Percentiles rank a stretch among this genome's conserved stretches.
phyloP scores from a whole-genome alignment of 2,113 vertebrate genomes.

The Capreolus pygargus region DNA sequence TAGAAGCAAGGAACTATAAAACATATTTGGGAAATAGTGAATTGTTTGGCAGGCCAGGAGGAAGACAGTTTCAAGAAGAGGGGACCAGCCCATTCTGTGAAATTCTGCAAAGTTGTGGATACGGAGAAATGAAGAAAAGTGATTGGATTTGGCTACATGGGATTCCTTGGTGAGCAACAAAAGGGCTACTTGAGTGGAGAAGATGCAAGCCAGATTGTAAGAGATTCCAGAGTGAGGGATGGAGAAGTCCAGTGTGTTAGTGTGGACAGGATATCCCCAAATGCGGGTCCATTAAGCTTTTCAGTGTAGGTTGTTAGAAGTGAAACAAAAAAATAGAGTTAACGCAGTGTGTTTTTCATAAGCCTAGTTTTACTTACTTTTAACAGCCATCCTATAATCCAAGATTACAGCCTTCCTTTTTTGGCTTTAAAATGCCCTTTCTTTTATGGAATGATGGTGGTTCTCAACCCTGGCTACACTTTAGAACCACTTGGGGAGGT shows the following conservation, averaged over 20 bases:
- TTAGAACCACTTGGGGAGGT: neutral
- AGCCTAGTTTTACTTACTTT: slow-evolving; percentile 8
- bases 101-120: neutral
- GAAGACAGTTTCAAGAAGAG: neutral
- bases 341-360: neutral
- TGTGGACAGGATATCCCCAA: neutral
- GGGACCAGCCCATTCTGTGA: neutral
- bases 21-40: neutral
- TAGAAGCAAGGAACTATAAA: neutral
- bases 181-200: neutral
- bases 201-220: neutral
- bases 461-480: neutral
- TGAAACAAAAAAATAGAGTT: neutral
- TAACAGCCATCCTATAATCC: neutral
- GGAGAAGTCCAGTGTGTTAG: neutral
- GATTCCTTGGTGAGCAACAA: neutral
- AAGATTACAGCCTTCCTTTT: neutral
- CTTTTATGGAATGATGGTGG: neutral
- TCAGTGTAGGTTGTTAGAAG: neutral
- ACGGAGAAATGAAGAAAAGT: neutral
- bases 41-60: neutral
- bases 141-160: neutral
- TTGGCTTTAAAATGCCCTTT: slow-evolving; percentile 19
- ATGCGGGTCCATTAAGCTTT: neutral
- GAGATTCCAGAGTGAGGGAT: neutral